Percentiles rank a stretch among this genome's conserved stretches.
phyloP scores from a whole-genome alignment of 23 tunicate species.

The Phallusia fumigata region DNA sequence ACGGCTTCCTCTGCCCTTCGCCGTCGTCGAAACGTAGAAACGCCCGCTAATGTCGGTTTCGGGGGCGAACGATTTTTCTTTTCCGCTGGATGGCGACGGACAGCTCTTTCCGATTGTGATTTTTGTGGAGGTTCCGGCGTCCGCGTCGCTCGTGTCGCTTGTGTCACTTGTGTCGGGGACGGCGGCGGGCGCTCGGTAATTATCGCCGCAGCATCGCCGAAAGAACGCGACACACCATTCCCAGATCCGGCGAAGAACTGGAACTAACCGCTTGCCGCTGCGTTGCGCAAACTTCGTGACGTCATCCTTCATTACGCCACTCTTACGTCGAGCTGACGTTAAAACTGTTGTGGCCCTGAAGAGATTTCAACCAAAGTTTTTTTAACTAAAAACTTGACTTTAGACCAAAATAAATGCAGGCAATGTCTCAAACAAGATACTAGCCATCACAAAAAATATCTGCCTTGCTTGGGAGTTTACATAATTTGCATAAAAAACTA shows the following conservation, averaged over 20 bases:
- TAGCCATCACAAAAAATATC: no score
- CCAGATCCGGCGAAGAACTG: background rate
- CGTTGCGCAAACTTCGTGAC: background rate
- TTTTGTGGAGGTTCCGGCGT: no score
- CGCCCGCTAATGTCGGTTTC: slow-evolving; percentile 3
- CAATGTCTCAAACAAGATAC: no score
- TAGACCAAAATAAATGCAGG: no score
- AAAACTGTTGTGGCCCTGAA: background rate
- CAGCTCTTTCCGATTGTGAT: background rate
- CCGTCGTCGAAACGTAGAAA: background rate
- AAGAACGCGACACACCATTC: background rate
- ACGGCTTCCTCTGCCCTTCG: background rate
- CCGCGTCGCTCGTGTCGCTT: background rate
- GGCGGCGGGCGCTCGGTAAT: no score
- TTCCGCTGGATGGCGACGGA: background rate
- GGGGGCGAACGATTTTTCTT: background rate
- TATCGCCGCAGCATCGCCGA: background rate
- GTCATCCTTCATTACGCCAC: slow-evolving; percentile 2
- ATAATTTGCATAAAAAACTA: no score
- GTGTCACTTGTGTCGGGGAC: background rate
- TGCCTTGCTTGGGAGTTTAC: no score
- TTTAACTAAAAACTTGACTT: background rate
- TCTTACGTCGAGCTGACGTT: background rate
- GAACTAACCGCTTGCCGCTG: background rate
- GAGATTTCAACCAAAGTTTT: background rate